Base-by-base conservation (phyloP, 2,888 invertebrate species). In the Megamerina dolium region DNA sequence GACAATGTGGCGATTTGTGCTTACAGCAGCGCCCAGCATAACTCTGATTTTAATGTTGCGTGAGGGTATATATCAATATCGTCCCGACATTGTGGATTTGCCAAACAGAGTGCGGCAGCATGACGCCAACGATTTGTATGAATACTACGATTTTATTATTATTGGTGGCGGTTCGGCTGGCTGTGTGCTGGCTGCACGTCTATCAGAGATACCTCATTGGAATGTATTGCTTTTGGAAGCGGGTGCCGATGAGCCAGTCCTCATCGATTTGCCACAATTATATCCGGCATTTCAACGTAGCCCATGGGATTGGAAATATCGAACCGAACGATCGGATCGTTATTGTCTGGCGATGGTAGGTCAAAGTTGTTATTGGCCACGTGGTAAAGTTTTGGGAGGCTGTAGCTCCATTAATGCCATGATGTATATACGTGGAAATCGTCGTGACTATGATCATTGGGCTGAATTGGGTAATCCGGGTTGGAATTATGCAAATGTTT, bases 351-450 rank as follows among this genome's bases (percentile, higher is more conserved):
- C 78, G 21, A 83, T 85, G 82, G 70, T 77, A 29, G 76, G 79
- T 30, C 74, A 73, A 6, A 71, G 74, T 39, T 85, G 85, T 57
- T 80, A 79, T 52, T 87, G 85, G 86, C 87, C 87, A 1, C 76
- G 90, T 19, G 90, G 85, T 0, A 86, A 84, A 73, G 82, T 84
- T 5, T 73, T 88, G 16, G 84, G 84, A 17, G 93, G 93, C 0
- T 83, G 83, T 12, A 88, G 89, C 58, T 84, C 85, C 2, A 71
- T 92, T 3, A 93, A 93, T 64, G 92, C 90, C 14, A 92, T 94
- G 92, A 74, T 89, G 45, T 92, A 92, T 59, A 75, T 91, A 0
- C 74, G 93, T 41, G 93, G 92, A 0, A 90, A 93, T 62, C 78
- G 77, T 38, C 76, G 73, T 3, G 93, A 93, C 63, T 94, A 90